These are phyloP conservation scores for Cygnus atratus DNA, from an alignment of 2,113 vertebrate genomes.

Conservation along the genomic window DNA sequence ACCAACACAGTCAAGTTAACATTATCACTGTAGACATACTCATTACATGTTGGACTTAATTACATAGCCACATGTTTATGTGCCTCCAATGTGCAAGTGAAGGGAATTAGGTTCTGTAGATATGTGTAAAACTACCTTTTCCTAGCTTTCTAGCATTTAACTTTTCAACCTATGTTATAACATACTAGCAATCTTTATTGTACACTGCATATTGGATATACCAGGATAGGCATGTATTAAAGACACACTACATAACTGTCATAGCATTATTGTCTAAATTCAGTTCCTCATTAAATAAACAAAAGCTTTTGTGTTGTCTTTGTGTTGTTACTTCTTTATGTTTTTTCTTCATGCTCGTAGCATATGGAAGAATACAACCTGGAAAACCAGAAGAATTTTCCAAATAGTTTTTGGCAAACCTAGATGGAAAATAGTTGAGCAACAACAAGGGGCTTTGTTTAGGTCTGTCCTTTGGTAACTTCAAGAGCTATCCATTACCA, in stretches of 20 bases:
- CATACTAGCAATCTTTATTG: too few species aligned
- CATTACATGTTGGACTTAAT: not conserved
- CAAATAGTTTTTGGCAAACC: not conserved
- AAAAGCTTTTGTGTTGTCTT: not conserved
- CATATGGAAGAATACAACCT: not conserved
- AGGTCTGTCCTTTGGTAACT: not conserved
- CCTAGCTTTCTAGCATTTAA: too few species aligned
- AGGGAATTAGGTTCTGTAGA: too few species aligned
- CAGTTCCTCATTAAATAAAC: not conserved
- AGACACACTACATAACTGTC: not conserved
- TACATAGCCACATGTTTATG: not conserved
- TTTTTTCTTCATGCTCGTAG: not conserved
- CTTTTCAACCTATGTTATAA: too few species aligned
- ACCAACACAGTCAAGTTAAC: not conserved
- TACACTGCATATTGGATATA: too few species aligned
- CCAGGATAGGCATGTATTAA: too few species aligned
- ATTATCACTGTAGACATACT: not conserved
- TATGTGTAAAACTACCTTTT: too few species aligned
- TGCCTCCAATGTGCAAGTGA: not conserved
- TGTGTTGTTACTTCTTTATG: not conserved
- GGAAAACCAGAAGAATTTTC: not conserved
- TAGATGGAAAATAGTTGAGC: not conserved
- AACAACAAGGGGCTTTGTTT: not conserved
- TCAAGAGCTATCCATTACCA: not conserved
- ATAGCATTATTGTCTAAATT: not conserved